phyloP scores from a whole-genome alignment of 1,140 invertebrate genomes.

The Aricia agestis region DNA sequence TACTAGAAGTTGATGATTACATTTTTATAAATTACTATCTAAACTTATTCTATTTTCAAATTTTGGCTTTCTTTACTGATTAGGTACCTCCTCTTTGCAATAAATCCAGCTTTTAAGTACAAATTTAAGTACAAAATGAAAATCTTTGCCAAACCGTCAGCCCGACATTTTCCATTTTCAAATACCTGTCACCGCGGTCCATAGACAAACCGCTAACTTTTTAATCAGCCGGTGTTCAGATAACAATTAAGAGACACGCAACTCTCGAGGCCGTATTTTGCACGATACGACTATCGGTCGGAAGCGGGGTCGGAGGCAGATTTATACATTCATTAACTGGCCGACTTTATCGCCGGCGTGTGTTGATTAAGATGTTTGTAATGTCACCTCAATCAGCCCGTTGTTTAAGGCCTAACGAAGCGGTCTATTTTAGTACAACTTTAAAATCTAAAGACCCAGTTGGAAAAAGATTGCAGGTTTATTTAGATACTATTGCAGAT shows the following conservation, averaged over 20 bases:
- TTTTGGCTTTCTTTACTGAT: too few species aligned
- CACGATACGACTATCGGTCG: constrained; percentile 59
- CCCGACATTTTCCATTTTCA: background rate
- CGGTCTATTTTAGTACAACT: background rate
- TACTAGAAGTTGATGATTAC: too few species aligned
- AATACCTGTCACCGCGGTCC: background rate
- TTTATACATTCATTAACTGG: constrained; percentile 72
- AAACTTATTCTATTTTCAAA: too few species aligned
- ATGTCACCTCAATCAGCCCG: constrained; percentile 20
- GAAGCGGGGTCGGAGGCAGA: constrained; percentile 46
- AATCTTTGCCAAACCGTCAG: too few species aligned
- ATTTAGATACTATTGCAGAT: too few species aligned
- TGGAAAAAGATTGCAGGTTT: too few species aligned
- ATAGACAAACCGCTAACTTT: background rate
- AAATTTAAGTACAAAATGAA: too few species aligned
- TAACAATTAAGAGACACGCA: background rate
- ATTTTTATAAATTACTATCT: too few species aligned
- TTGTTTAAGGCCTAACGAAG: constrained; percentile 2
- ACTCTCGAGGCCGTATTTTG: constrained; percentile 44
- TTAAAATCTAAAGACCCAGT: background rate
- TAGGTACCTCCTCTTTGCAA: too few species aligned
- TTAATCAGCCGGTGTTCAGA: background rate
- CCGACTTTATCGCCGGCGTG: constrained; percentile 51
- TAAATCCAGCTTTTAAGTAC: too few species aligned
- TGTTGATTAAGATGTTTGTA: constrained; percentile 45